A percentile compares a stretch with the other conserved stretches of the same genome.
Conservation (phyloP, 2,888 invertebrate species). For the Ormyrus nitidulus region DNA sequence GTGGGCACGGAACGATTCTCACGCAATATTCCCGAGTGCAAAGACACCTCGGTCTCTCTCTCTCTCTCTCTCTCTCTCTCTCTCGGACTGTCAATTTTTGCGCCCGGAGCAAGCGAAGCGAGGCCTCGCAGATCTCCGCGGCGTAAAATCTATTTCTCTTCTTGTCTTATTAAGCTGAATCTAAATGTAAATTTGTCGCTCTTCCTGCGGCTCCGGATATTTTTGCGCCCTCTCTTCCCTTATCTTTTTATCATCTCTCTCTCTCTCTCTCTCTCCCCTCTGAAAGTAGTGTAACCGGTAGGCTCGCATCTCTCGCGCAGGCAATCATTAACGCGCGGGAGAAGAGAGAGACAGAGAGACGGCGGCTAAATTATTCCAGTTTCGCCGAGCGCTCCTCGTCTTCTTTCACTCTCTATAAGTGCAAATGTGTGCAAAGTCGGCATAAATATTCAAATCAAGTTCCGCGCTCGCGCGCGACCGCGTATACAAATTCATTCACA, state of each 20-base stretch:
- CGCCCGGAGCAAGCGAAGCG: too few species aligned
- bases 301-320: conserved; percentile 55
- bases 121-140: too few species aligned
- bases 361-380: conserved; percentile 65
- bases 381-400: conserved; percentile 55
- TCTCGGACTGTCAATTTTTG: too few species aligned
- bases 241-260: conserved; percentile 35
- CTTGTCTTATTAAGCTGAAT: conserved; percentile 39
- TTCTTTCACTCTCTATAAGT: conserved; percentile 51
- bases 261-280: neutral
- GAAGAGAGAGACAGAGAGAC: neutral
- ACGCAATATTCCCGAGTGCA: too few species aligned
- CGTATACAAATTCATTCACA: conserved; percentile 24
- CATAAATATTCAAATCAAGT: conserved; percentile 44
- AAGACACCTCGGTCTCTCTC: too few species aligned
- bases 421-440: conserved; percentile 42
- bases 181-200: conserved; percentile 41
- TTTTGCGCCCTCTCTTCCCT: conserved; percentile 1
- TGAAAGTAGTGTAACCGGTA: conserved; percentile 61
- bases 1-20: too few species aligned
- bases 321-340: conserved; percentile 62
- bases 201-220: neutral
- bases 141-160: conserved; percentile 19
- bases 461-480: conserved; percentile 2
- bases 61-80: too few species aligned